A percentile compares a stretch with the other conserved stretches of the same genome.
These are phyloP conservation scores for Ifrita kowaldi DNA, from an alignment of 2,113 vertebrate genomes.

Conservation along the genomic window DNA sequence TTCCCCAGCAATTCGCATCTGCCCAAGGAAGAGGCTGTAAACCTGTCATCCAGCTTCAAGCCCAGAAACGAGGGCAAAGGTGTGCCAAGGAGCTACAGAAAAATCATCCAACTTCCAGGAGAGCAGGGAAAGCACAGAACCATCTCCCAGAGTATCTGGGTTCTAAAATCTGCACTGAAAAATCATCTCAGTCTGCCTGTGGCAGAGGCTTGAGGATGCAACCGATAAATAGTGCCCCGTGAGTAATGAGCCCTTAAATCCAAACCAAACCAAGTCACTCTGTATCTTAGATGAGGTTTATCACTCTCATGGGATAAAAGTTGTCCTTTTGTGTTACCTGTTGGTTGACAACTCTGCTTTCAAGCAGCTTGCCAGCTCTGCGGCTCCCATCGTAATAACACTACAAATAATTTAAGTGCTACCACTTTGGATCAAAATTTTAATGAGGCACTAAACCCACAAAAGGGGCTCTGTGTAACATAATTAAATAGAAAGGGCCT, in stretches of 20 bases:
- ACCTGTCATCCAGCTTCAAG: not conserved
- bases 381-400: accelerated
- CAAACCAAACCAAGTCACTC: not conserved
- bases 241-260: not conserved
- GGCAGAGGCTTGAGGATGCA: not conserved
- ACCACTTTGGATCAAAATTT: conserved; percentile 30
- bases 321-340: not conserved
- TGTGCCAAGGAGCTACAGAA: not conserved
- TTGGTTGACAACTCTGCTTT: not conserved
- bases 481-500: conserved; percentile 54
- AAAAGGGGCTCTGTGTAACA: conserved; percentile 48
- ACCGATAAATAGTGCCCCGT: not conserved
- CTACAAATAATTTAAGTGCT: conserved; percentile 32
- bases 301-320: not conserved
- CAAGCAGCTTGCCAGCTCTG: not conserved
- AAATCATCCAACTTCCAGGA: not conserved
- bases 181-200: not conserved
- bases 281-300: not conserved
- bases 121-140: not conserved
- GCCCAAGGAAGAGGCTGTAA: not conserved
- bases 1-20: not conserved
- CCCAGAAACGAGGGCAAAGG: not conserved
- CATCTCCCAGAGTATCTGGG: not conserved
- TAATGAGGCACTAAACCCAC: conserved; percentile 56
- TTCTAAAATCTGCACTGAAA: not conserved